Evolutionary conservation across 2,888 invertebrate genomes (phyloP).

Genomic region (Nomada lathburiana): DNA sequence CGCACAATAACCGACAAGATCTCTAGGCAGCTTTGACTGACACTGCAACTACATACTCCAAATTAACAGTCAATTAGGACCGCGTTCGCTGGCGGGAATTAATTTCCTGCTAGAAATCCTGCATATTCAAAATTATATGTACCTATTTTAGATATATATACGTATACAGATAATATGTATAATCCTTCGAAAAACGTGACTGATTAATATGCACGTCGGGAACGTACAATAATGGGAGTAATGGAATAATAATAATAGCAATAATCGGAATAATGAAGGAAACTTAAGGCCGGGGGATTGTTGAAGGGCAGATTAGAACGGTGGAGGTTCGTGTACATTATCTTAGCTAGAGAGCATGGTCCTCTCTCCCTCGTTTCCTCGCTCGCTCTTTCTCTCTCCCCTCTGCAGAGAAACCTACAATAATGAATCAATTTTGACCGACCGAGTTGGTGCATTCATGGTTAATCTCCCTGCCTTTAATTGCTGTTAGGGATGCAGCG

Average conservation of each 20-base stretch:
- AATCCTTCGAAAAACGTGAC: not conserved
- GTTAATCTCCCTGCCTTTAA: slow-evolving; percentile 70
- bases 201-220: not conserved
- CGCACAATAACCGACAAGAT: slow-evolving; percentile 14
- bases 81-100: slow-evolving; percentile 17
- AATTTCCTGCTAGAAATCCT: slow-evolving; percentile 20
- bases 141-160: too few relatives aligned
- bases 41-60: slow-evolving; percentile 11
- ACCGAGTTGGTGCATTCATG: slow-evolving; percentile 68
- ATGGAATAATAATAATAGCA: slow-evolving; percentile 20
- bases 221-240: not conserved
- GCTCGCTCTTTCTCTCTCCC: slow-evolving; percentile 12
- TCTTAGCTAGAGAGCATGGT: slow-evolving; percentile 41
- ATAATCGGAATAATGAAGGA: slow-evolving; percentile 42
- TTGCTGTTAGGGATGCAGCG: slow-evolving; percentile 70
- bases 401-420: slow-evolving; percentile 54
- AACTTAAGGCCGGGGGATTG: slow-evolving; percentile 35
- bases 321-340: slow-evolving; percentile 46
- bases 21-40: slow-evolving; percentile 30
- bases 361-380: not conserved
- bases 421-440: slow-evolving; percentile 71
- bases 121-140: not conserved
- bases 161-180: not conserved
- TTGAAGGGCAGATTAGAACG: slow-evolving; percentile 15
- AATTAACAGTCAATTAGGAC: slow-evolving; percentile 33